A percentile compares a stretch with the other conserved stretches of the same genome.
These are phyloP conservation scores for Lycophotia porphyrea DNA, from an alignment of 2,888 invertebrate species.

Conservation along the genomic window DNA sequence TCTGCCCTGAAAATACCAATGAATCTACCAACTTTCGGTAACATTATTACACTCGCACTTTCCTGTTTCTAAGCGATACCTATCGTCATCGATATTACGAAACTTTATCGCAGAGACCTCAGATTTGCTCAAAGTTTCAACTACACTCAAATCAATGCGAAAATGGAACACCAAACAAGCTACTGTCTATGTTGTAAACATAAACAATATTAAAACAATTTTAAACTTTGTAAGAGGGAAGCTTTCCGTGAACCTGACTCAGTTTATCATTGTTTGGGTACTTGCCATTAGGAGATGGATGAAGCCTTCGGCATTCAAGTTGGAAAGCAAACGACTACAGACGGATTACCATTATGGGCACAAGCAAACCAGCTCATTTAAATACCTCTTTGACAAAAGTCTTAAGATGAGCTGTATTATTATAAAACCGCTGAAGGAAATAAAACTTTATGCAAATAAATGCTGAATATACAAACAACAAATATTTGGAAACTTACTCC, in stretches of 20 bases:
- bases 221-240: constrained; percentile 20
- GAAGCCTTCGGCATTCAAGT: constrained; percentile 7
- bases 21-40: not conserved
- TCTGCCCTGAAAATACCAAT: not conserved
- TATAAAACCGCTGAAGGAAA: not conserved
- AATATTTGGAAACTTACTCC: not conserved
- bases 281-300: constrained; percentile 20
- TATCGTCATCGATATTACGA: not conserved
- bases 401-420: constrained; percentile 18
- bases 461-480: constrained; percentile 4
- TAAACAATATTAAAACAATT: constrained; percentile 21
- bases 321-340: constrained; percentile 18
- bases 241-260: not conserved
- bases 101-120: constrained; percentile 8
- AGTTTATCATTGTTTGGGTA: constrained; percentile 8
- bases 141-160: not conserved
- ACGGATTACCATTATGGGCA: not conserved
- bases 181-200: not conserved
- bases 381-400: not conserved
- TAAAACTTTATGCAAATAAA: constrained; percentile 21
- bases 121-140: not conserved
- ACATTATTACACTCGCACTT: not conserved
- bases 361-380: constrained; percentile 24
- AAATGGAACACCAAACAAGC: constrained; percentile 1
- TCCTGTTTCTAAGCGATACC: too few species aligned